Evolutionary conservation across 1,140 invertebrate species (phyloP), one percentile per base, ranked within the genome.

Genomic region (Drosophila prosaltans): DNA sequence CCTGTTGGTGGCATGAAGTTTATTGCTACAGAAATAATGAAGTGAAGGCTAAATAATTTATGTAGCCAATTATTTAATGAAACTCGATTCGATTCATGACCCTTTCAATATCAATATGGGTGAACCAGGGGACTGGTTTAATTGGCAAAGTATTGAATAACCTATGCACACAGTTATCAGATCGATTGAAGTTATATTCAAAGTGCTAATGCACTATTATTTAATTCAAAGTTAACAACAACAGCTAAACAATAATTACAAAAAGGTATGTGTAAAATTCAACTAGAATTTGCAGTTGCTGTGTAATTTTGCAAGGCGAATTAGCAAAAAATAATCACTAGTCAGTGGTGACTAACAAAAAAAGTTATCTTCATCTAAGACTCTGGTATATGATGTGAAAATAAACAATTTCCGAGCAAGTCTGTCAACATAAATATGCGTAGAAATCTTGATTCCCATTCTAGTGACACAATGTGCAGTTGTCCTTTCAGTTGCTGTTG

Each of bases 11-110:
- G 65, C 26, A 36, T 74, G 63, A 80, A 77, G 78, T 80, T 80
- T 78, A 80, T 80, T 80, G 70, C 70, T 48, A 55, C n/a, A 73
- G 70, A 80, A 77, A 80, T 80, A 80, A 80, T 80, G 78, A 80
- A 80, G 69, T 74, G 63, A 77, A 69, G 43, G 74, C 62, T 64
- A 55, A 69, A 69, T 80, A 80, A 80, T 80, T 78, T 80, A 80
- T 80, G 74, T 74, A 74, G 66, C 70, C 78, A 80, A 80, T 80
- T 77, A 72, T 63, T 60, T 70, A 80, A 77, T 80, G 70, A 69
- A 80, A 77, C 70, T 78, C 70, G 39, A 73, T 77, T 40, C 30
- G n/a, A 48, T 62, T 43, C 65, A 24, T 36, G 28, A 10, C 4
- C 7, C n/a, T 32, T 48, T 63, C 28, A 63, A 63, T 39, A 26